Percentiles rank a stretch among this genome's conserved stretches.
These are phyloP conservation scores for Hirtodrosophila trivittata DNA, from an alignment of 2,888 invertebrate genomes.

Conservation along the genomic window DNA sequence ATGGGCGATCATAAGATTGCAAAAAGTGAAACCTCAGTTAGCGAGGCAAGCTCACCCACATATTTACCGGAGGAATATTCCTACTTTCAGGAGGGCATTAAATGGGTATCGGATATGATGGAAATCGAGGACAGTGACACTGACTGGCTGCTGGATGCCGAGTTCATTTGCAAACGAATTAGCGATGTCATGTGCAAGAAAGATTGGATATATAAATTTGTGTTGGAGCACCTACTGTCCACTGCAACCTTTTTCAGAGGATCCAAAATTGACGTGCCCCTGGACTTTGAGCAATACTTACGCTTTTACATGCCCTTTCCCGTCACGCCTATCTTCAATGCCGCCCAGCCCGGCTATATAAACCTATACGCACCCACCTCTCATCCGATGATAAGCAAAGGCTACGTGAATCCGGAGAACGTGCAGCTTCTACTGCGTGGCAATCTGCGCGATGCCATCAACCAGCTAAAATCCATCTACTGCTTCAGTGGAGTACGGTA, in stretches of 20 bases:
- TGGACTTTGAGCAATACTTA: slow-evolving; percentile 56
- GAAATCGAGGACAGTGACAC: slow-evolving; percentile 49
- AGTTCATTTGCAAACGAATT: slow-evolving; percentile 40
- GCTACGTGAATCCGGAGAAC: slow-evolving; percentile 57
- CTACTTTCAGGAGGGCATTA: slow-evolving; percentile 59
- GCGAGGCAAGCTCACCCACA: not conserved
- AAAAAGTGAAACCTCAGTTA: slow-evolving; percentile 11
- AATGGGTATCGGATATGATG: slow-evolving; percentile 48
- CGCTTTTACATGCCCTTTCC: slow-evolving; percentile 56
- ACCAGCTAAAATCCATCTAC: slow-evolving; percentile 23
- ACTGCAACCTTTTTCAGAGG: slow-evolving; percentile 62
- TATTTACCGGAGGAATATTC: slow-evolving; percentile 36
- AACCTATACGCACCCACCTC: slow-evolving; percentile 36
- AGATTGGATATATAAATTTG: slow-evolving; percentile 50
- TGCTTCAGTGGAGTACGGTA: slow-evolving; percentile 51
- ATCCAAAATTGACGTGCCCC: slow-evolving; percentile 57
- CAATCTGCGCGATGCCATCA: slow-evolving; percentile 50
- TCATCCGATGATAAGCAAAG: slow-evolving; percentile 54
- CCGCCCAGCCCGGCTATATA: slow-evolving; percentile 54
- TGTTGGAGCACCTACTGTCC: slow-evolving; percentile 41
- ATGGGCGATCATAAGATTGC: slow-evolving; percentile 32
- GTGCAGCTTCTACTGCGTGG: slow-evolving; percentile 55
- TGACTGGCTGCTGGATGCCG: slow-evolving; percentile 53
- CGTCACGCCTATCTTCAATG: slow-evolving; percentile 58
- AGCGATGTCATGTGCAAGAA: slow-evolving; percentile 52